Evolutionary conservation across 2,797 vertebrate species (phyloP), one percentile per base, ranked within the genome.

Genomic region (Oryzias sinensis): DNA sequence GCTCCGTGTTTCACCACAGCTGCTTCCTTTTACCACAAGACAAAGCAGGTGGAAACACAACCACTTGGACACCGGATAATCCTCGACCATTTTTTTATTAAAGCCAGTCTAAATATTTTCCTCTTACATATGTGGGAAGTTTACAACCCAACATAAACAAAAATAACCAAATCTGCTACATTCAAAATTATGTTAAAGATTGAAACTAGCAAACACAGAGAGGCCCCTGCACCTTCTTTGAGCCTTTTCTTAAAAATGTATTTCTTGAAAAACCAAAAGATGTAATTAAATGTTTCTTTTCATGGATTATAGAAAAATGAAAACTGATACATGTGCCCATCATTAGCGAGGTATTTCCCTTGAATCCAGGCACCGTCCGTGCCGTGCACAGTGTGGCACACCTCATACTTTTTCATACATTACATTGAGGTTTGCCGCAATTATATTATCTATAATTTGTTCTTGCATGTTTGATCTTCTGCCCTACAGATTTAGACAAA

Each of bases 11-110:
- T 60, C 79, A 75, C 64, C 63, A 62, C 81, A 86, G 78, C 82
- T 85, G 73, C 74, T 85, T 88, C 72, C 68, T 77, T 71, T 87
- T 81, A 85, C 1, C 14, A 73, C 78, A 67, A 80, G 77, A 65
- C 49, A 58, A 59, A 76, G 65, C 84, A 85, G 80, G 79, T 83
- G 76, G 68, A 69, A 65, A 58, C 55, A 17, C 27, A 51, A 80
- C 69, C 27, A 8, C 43, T 64, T 52, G 55, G 47, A 6, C 3
- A 56, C 59, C 57, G 74, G 53, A 76, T 72, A 74, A 59, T 41
- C 54, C 76, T 16, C 63, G 47, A 69, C 80, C 60, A 77, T 74
- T 77, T 76, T 76, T 56, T 49, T 25, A 42, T 60, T 62, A 67
- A 27, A n/a, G 43, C 49, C 61, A 57, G 54, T 56, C 42, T 63